Evolutionary conservation across 1,140 invertebrate species (phyloP).

Genomic region (Tetramorium alpestre): DNA sequence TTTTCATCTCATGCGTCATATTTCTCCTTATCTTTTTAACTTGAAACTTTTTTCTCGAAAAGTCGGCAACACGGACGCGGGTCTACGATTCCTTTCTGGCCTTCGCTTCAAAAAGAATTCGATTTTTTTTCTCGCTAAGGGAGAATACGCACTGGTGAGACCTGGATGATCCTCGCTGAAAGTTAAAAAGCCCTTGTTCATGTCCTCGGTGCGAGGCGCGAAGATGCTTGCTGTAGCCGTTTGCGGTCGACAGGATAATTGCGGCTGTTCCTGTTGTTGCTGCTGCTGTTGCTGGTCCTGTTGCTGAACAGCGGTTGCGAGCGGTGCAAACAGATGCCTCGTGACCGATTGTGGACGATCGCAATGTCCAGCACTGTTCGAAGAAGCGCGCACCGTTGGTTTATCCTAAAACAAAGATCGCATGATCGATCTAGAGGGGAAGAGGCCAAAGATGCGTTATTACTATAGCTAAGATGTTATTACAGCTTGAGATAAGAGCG

Average conservation of each 20-base stretch:
- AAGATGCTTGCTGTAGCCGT: conserved; percentile 92
- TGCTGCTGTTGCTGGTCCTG: conserved; percentile 52
- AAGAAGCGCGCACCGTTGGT: conserved; percentile 70
- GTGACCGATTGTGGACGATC: conserved; percentile 75
- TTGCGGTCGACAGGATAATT: conserved; percentile 83
- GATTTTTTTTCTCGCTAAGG: neutral
- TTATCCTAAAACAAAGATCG: conserved; percentile 71
- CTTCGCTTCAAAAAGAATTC: neutral
- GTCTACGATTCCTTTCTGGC: neutral
- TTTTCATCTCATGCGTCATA: neutral
- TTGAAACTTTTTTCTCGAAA: neutral
- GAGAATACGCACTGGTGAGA: conserved; percentile 91
- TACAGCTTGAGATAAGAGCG: conserved; percentile 18
- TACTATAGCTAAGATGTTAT: neutral
- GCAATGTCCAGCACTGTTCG: conserved; percentile 28
- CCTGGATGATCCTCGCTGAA: conserved; percentile 94
- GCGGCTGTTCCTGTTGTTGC: conserved; percentile 72
- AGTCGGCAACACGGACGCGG: neutral
- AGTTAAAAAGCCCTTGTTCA: conserved; percentile 96
- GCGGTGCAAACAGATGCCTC: conserved; percentile 84
- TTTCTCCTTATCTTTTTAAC: neutral
- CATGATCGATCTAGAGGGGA: neutral
- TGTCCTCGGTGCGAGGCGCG: conserved; percentile 94
- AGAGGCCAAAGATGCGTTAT: conserved; percentile 12
- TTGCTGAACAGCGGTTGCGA: conserved; percentile 51